Evolutionary conservation across 2,888 invertebrate genomes (phyloP).

Genomic region (Hypolimnas misippus): DNA sequence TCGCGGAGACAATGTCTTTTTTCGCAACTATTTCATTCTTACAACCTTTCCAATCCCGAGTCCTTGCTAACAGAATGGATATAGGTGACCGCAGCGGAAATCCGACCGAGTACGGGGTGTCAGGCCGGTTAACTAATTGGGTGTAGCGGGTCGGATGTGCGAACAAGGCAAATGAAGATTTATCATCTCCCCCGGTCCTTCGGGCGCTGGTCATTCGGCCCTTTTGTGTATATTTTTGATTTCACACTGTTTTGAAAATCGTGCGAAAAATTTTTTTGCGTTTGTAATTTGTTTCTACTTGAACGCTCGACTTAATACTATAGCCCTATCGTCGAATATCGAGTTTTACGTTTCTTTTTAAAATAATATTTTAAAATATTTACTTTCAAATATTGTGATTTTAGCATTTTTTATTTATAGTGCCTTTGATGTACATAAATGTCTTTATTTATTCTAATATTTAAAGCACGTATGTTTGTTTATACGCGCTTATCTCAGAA

Average conservation of each 20-base stretch:
- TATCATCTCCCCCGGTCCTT: constrained; percentile 71
- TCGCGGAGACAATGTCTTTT: constrained; percentile 28
- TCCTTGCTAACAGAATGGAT: constrained; percentile 56
- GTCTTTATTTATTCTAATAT: too few species aligned
- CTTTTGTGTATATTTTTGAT: constrained; percentile 28
- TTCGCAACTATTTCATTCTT: constrained; percentile 40
- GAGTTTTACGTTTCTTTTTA: too few species aligned
- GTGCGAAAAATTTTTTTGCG: constrained; percentile 8
- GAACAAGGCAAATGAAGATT: constrained; percentile 81
- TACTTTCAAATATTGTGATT: too few species aligned
- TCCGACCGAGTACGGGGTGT: constrained; percentile 58
- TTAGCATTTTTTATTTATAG: too few species aligned
- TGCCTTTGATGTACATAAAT: too few species aligned
- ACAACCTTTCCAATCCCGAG: constrained; percentile 47
- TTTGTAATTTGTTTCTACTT: too few species aligned
- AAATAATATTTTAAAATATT: too few species aligned
- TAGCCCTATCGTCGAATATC: too few species aligned
- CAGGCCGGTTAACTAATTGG: constrained; percentile 74
- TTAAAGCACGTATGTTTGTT: too few species aligned
- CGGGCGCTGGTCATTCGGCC: constrained; percentile 44
- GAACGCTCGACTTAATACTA: too few species aligned
- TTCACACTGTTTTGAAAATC: constrained; percentile 10
- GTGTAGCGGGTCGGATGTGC: constrained; percentile 75
- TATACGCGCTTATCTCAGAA: too few species aligned
- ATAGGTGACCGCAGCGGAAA: constrained; percentile 74